These are phyloP conservation scores for Glaucopsyche alexis DNA, from an alignment of 2,888 invertebrate species.

Conservation along the genomic window DNA sequence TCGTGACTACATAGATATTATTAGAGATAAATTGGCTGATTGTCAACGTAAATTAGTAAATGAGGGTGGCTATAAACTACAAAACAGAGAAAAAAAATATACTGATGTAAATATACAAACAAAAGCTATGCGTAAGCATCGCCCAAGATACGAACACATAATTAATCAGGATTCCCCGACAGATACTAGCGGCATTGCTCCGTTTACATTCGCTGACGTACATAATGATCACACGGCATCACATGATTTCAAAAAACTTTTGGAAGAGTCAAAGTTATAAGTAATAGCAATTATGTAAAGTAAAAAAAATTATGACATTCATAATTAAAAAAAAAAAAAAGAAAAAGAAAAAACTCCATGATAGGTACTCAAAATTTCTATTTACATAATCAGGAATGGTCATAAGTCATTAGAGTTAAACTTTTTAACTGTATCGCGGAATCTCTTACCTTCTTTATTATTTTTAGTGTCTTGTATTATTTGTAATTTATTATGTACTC, in stretches of 20 bases:
- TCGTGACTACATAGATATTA: slow-evolving; percentile 74
- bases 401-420: background rate
- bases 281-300: background rate
- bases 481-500: background rate
- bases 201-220: slow-evolving; percentile 67
- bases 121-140: slow-evolving; percentile 51
- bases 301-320: background rate
- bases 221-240: slow-evolving; percentile 52
- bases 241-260: slow-evolving; percentile 48
- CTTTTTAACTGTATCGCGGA: slow-evolving; percentile 12
- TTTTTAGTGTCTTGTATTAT: background rate
- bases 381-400: background rate
- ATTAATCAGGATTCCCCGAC: slow-evolving; percentile 60
- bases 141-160: slow-evolving; percentile 60
- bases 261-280: slow-evolving; percentile 69
- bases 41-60: slow-evolving; percentile 67
- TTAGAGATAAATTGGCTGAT: slow-evolving; percentile 74
- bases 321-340: too few relatives aligned
- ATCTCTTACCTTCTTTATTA: slow-evolving; percentile 1
- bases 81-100: slow-evolving; percentile 58
- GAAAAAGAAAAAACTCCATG: background rate
- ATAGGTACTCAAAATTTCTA: slow-evolving; percentile 5
- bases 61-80: slow-evolving; percentile 64
- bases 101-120: slow-evolving; percentile 47
- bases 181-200: slow-evolving; percentile 50